These are phyloP conservation scores for Gymnocypris eckloni DNA, from an alignment of 2,797 vertebrate species.

Conservation along the genomic window DNA sequence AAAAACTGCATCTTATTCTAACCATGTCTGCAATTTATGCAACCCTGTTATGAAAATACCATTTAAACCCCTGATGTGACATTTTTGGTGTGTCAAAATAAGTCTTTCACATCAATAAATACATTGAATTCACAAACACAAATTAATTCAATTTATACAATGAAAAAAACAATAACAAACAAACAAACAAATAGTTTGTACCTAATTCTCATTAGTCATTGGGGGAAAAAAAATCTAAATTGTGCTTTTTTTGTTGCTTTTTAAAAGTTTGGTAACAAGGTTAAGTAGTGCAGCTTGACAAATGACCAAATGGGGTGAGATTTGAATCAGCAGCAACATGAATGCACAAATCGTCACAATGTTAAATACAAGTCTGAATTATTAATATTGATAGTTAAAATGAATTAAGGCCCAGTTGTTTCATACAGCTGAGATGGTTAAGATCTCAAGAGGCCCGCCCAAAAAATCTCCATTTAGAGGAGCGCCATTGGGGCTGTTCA, in stretches of 20 bases:
- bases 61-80: neutral
- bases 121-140: neutral
- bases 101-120: neutral
- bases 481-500: neutral
- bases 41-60: neutral
- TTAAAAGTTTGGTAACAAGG: neutral
- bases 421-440: neutral
- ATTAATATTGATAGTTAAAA: neutral
- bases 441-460: neutral
- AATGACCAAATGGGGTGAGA: too few relatives aligned
- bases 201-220: neutral
- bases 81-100: neutral
- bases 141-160: neutral
- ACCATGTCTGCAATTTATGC: neutral
- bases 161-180: neutral
- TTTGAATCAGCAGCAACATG: neutral
- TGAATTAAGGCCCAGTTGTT: neutral
- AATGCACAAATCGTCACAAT: neutral
- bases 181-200: neutral
- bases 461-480: neutral
- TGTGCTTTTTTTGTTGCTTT: neutral
- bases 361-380: neutral
- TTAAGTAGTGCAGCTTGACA: neutral
- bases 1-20: too few relatives aligned
- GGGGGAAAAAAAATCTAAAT: neutral